Percentiles rank a stretch among this genome's conserved stretches.
These are phyloP conservation scores for Tetranychus truncatus DNA, from an alignment of 2,888 invertebrate genomes.

Conservation along the genomic window DNA sequence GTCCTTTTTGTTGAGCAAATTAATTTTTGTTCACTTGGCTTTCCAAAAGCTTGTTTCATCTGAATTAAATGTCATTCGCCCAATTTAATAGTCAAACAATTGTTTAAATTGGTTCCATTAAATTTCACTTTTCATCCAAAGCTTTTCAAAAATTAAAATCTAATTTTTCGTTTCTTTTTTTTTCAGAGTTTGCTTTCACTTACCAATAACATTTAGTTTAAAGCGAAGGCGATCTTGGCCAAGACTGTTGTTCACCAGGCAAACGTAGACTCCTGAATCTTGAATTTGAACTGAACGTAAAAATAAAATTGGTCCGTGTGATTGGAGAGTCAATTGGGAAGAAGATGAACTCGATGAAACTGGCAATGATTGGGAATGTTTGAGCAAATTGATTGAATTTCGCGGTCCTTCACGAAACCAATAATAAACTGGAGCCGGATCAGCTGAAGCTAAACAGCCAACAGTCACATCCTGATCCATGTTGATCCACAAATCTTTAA, in stretches of 20 bases:
- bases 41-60: too few species aligned
- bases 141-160: not conserved
- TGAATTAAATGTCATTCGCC: not conserved
- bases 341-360: not conserved
- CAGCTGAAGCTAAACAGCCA: conserved; percentile 32
- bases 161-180: too few species aligned
- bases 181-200: not conserved
- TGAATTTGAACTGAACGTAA: conserved; percentile 15
- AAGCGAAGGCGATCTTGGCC: not conserved
- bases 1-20: too few species aligned
- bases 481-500: not conserved
- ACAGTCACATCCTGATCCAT: not conserved
- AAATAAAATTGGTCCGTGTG: conserved; percentile 1
- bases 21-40: too few species aligned
- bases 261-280: not conserved
- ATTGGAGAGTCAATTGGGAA: not conserved
- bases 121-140: not conserved
- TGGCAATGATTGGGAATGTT: conserved; percentile 18
- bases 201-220: conserved; percentile 10
- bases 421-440: conserved; percentile 32
- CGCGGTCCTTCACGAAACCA: conserved; percentile 28
- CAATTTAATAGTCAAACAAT: not conserved
- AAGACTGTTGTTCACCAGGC: not conserved
- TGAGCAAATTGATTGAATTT: conserved; percentile 11
- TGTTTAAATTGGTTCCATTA: not conserved